Evolutionary conservation across 2,888 invertebrate genomes (phyloP).

Genomic region (Conistra vaccinii): DNA sequence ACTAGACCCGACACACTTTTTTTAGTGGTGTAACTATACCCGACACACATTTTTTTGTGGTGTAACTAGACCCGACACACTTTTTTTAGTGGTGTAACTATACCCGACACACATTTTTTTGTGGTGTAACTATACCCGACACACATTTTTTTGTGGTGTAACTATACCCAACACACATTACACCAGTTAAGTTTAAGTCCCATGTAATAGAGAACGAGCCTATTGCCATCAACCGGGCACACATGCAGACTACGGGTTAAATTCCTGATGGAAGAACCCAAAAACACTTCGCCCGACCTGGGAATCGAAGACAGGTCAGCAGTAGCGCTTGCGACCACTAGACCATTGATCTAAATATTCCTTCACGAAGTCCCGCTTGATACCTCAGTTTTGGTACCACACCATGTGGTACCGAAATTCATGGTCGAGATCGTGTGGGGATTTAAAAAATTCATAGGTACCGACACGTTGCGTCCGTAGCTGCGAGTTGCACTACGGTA

Average conservation of each 20-base stretch:
- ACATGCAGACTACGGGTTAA: not conserved
- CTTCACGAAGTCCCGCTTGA: not conserved
- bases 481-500: constrained; percentile 13
- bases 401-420: constrained; percentile 8
- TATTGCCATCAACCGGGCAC: not conserved
- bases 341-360: not conserved
- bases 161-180: not conserved
- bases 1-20: not conserved
- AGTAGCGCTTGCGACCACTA: too few species aligned
- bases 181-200: not conserved
- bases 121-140: not conserved
- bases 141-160: too few species aligned
- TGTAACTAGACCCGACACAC: not conserved
- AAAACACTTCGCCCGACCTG: too few species aligned
- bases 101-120: not conserved
- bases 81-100: too few species aligned
- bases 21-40: too few species aligned
- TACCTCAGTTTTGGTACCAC: not conserved
- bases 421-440: constrained; percentile 10
- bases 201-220: not conserved
- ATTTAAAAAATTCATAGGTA: constrained; percentile 36
- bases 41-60: not conserved
- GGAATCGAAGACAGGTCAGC: too few species aligned
- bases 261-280: not conserved
- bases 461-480: constrained; percentile 1